phyloP scores from a whole-genome alignment of 1,140 invertebrate species.

The Proctacanthus coquilletti region DNA sequence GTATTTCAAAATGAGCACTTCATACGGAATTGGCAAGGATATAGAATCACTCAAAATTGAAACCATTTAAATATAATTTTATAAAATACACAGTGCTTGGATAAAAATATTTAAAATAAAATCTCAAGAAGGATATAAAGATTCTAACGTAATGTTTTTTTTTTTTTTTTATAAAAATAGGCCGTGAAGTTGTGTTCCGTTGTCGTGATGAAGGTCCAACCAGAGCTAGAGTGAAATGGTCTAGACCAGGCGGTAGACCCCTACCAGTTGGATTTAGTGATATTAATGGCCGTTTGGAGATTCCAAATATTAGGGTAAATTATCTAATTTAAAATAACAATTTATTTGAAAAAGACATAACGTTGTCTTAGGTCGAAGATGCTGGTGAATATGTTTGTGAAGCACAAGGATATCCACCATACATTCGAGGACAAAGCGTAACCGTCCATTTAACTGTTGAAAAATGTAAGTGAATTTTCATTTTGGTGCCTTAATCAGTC shows the following conservation, averaged over 20 bases:
- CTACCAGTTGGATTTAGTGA: slow-evolving; percentile 56
- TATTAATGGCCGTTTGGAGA: slow-evolving; percentile 62
- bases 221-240: slow-evolving; percentile 61
- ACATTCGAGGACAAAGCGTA: slow-evolving; percentile 36
- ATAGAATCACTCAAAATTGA: too few species aligned
- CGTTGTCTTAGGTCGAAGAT: slow-evolving; percentile 41
- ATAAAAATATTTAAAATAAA: slow-evolving; percentile 2
- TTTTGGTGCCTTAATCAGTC: not conserved
- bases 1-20: too few species aligned
- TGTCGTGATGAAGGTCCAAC: slow-evolving; percentile 74
- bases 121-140: too few species aligned
- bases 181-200: slow-evolving; percentile 78
- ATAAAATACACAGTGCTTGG: too few species aligned
- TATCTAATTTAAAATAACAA: not conserved
- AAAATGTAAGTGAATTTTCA: slow-evolving; percentile 45
- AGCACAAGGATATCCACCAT: slow-evolving; percentile 42
- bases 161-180: slow-evolving; percentile 30
- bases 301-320: slow-evolving; percentile 61
- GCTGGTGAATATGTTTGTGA: slow-evolving; percentile 69
- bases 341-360: not conserved
- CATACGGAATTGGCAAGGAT: too few species aligned
- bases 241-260: slow-evolving; percentile 46
- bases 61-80: too few species aligned
- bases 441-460: slow-evolving; percentile 52
- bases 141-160: slow-evolving; percentile 1